Evolutionary conservation across 2,113 vertebrate species (phyloP).

Genomic region (Sorex araneus): DNA sequence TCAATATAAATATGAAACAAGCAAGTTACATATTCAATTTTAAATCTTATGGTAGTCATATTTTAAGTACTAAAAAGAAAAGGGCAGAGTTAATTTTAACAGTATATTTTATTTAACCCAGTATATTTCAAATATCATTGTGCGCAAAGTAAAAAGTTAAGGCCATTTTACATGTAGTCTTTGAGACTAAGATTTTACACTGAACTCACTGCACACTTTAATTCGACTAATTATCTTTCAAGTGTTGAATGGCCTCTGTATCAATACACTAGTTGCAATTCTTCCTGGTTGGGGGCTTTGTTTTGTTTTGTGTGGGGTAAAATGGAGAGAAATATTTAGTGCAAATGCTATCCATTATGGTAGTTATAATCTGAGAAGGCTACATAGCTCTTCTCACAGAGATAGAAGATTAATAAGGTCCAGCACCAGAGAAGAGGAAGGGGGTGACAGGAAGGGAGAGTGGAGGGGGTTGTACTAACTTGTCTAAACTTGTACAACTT

Average conservation of each 20-base stretch:
- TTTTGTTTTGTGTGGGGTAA: neutral
- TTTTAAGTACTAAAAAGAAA: neutral
- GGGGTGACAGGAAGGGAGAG: neutral
- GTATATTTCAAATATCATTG: neutral
- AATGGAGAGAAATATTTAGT: neutral
- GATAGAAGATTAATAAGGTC: neutral
- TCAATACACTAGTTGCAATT: neutral
- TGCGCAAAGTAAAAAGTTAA: neutral
- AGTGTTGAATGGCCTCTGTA: neutral
- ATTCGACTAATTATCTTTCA: neutral
- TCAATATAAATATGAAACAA: neutral
- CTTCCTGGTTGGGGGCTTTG: neutral
- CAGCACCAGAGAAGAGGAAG: neutral
- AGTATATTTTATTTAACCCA: slow-evolving; percentile 16
- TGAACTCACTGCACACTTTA: neutral
- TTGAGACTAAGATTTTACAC: neutral
- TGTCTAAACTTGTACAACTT: neutral
- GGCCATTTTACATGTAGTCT: neutral
- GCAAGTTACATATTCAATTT: neutral
- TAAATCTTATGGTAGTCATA: neutral
- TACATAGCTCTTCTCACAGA: neutral
- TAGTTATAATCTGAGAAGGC: neutral
- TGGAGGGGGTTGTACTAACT: neutral
- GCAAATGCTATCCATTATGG: neutral
- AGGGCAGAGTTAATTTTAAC: neutral